Percentiles rank a stretch among this genome's conserved stretches.
Conservation (phyloP, 2,888 invertebrate genomes). For the Loripinus fragilis region DNA sequence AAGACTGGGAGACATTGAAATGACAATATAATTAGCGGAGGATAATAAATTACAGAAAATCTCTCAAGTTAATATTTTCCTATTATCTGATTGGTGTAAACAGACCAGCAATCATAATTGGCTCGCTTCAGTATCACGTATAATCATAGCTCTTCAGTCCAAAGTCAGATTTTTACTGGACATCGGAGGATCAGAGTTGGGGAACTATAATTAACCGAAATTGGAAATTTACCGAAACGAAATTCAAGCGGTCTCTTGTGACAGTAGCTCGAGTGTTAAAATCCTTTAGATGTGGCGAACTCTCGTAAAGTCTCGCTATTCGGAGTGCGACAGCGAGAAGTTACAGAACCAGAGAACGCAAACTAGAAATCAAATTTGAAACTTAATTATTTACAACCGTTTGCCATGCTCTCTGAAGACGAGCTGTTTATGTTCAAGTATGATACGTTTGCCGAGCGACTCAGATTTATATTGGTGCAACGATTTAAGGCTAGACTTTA, state of each 20-base stretch:
- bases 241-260: constrained; percentile 36
- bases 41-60: constrained; percentile 12
- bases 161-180: constrained; percentile 49
- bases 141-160: constrained; percentile 11
- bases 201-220: constrained; percentile 51
- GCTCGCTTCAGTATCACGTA: constrained; percentile 5
- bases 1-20: neutral
- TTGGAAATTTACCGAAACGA: constrained; percentile 55
- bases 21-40: constrained; percentile 2
- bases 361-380: constrained; percentile 41
- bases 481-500: too few relatives aligned
- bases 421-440: neutral
- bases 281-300: constrained; percentile 32
- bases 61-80: constrained; percentile 18
- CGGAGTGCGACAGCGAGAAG: constrained; percentile 39
- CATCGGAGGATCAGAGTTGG: constrained; percentile 49
- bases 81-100: constrained; percentile 20
- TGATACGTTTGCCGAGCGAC: neutral
- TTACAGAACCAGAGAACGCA: constrained; percentile 40
- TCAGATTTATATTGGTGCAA: constrained; percentile 19
- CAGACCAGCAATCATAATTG: constrained; percentile 33
- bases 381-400: constrained; percentile 51
- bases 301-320: constrained; percentile 52
- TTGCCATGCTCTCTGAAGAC: constrained; percentile 29
- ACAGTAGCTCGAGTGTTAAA: neutral